Base-by-base conservation (phyloP, 2,888 invertebrate species). In the Ryuthela nishihirai region DNA sequence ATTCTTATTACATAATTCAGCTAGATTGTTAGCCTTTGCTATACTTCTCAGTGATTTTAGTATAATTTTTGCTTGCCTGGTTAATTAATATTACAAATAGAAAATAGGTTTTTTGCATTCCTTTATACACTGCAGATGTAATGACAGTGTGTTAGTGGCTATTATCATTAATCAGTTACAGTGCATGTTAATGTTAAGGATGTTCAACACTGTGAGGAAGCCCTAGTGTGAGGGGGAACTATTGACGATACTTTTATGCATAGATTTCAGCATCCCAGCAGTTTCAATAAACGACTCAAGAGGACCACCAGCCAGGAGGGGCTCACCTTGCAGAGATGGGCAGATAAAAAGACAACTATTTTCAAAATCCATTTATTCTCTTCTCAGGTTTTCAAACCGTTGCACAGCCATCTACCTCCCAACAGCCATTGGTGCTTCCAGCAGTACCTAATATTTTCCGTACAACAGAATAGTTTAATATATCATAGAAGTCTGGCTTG, bases 71-170 rank as follows among this genome's bases (percentile, higher is more conserved):
- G 50, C 52, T 58, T 52, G 50, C 45, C 56, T 58, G 50, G 52
- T 52, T 56, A 50, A 58, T 58, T 49, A 49, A 46, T 58, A 58
- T 47, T 46, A 52, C 50, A 52, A 58, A 58, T 58, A 58, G 56
- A 46, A 52, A 58, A 58, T 58, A 58, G 56, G 46, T 58, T 46
- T 42, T 52, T 58, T 44, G 42, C 50, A 58, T 45, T 47, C n/a
- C 45, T 56, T 34, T 56, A 45, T 56, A 56, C 50, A 50, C 56
- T 50, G 49, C 56, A 56, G 56, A 46, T 58, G 52, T 58, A 58
- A 58, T 58, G 56, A 58, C 56, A 58, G 56, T 58, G n/a, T n/a
- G 56, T 58, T 59, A 59, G 59, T 53, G 48, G 59, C 53, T 49
- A 49, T 58, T 58, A 59, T 50, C 50, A 47, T 59, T 53, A 59